Evolutionary conservation across 2,888 invertebrate species (phyloP), one percentile per base, ranked within the genome.

Genomic region (Spilarctia lutea): DNA sequence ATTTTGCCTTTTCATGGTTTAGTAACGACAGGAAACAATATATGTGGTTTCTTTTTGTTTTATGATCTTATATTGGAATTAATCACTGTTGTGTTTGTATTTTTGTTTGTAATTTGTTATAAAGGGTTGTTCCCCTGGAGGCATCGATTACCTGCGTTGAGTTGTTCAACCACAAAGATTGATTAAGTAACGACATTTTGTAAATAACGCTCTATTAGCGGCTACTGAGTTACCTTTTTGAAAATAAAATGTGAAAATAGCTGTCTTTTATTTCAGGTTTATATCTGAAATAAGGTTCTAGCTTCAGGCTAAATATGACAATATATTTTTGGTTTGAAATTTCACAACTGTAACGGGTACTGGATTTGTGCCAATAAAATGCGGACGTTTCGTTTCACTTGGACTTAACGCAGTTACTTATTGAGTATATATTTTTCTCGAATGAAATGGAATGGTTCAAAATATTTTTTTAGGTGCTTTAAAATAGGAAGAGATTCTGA

Each of bases 321-420:
- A 63, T 60, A 60, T 18, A 63, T 63, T 63, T n/a, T 63, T 30
- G 27, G 30, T 63, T 48, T 18, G 63, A 63, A 63, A 63, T 63
- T 63, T 63, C 30, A 63, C 30, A 63, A 63, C 63, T 63, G 30
- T 7, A 18, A 18, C 63, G 2, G 63, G 11, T 27, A 30, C 63
- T 63, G 30, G 63, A 63, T 63, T 18, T 63, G 18, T 63, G 63
- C 30, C 30, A 63, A 30, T 18, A 63, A 30, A 60, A 60, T 27
- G 30, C 16, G 30, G 63, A 63, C 18, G 8, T 30, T 63, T 30
- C 63, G 18, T 63, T 63, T 63, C 30, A 30, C 30, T 30, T 63
- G 30, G 63, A 63, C 63, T 63, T 63, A 63, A 63, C 63, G 7
- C 18, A 18, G 63, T 30, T 30, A 63, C 63, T 6, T 30, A 18